Evolutionary conservation across 2,888 invertebrate genomes (phyloP).

Genomic region (Calameuta idolon): DNA sequence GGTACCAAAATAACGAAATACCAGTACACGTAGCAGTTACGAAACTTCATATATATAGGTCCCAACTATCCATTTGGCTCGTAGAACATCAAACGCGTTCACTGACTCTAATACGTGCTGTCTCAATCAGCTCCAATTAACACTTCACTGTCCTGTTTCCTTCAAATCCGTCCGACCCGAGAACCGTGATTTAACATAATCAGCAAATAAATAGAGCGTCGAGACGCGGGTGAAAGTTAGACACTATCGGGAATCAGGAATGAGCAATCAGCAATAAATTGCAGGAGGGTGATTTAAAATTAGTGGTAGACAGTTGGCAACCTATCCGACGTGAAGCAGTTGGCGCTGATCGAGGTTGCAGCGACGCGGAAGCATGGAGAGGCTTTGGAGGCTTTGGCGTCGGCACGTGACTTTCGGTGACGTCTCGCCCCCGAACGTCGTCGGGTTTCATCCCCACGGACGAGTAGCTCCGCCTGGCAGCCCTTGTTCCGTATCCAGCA

Average conservation of each 20-base stretch:
- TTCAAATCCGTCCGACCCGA: background rate
- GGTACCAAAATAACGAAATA: background rate
- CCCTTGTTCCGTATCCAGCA: slow-evolving; percentile 78
- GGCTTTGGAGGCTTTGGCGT: slow-evolving; percentile 42
- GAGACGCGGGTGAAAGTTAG: background rate
- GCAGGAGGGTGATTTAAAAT: background rate
- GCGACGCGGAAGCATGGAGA: slow-evolving; percentile 58
- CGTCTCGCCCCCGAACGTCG: slow-evolving; percentile 53
- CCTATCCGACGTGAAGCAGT: background rate
- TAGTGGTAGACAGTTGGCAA: background rate
- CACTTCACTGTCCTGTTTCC: background rate
- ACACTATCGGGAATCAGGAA: background rate
- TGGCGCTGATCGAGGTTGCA: slow-evolving; percentile 13
- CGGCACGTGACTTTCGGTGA: slow-evolving; percentile 65
- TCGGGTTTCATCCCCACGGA: slow-evolving; percentile 70
- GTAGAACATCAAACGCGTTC: background rate
- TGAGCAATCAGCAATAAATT: background rate
- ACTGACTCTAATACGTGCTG: background rate
- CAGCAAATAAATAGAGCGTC: background rate
- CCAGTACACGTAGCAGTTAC: background rate
- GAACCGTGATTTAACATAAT: background rate
- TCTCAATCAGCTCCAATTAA: background rate
- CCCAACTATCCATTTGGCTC: background rate
- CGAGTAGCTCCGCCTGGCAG: slow-evolving; percentile 75
- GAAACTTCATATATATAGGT: background rate